Evolutionary conservation across 2,113 vertebrate species (phyloP).

Genomic region (Pedionomus torquatus): DNA sequence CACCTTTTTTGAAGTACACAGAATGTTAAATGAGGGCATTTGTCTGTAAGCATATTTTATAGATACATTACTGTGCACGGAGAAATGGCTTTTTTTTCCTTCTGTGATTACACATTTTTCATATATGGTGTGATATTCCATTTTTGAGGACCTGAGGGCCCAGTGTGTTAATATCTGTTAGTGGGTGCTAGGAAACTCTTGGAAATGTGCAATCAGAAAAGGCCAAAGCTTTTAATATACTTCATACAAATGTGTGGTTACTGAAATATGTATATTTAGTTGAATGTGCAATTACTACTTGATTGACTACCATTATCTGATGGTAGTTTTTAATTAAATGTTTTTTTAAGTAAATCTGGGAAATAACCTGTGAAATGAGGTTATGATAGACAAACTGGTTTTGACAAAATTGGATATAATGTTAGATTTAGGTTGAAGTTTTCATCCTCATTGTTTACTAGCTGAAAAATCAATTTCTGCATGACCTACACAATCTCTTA

Average conservation of each 20-base stretch:
- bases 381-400: not conserved
- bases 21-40: not conserved
- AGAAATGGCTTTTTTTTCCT: not conserved
- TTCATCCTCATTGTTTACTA: not conserved
- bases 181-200: not conserved
- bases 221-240: not conserved
- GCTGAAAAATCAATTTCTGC: not conserved
- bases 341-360: not conserved
- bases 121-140: not conserved
- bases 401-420: not conserved
- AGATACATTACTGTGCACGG: not conserved
- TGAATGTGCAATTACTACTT: not conserved
- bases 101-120: not conserved
- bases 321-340: not conserved
- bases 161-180: not conserved
- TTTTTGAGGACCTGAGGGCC: not conserved
- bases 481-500: not conserved
- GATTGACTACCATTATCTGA: not conserved
- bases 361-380: not conserved
- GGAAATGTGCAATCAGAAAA: not conserved
- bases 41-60: not conserved
- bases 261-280: not conserved
- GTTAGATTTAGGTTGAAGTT: not conserved
- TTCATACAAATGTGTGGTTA: not conserved
- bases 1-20: not conserved